phyloP scores from a whole-genome alignment of 30 jellyfish, hydroid and myxozoan species.

The Nemopilema nomurai region DNA sequence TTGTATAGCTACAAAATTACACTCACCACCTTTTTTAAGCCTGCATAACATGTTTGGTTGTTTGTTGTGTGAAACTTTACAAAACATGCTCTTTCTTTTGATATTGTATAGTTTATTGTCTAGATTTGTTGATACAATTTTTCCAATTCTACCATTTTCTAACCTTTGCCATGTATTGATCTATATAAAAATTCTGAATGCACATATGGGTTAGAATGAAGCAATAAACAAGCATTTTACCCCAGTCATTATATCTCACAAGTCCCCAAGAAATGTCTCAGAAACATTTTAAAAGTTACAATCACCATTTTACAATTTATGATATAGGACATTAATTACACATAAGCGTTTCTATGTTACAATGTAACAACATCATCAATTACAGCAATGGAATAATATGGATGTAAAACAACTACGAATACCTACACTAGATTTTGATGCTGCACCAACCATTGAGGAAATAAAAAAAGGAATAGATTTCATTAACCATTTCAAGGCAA shows the following conservation, averaged over 20 bases:
- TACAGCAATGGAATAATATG: slow-evolving; percentile 65
- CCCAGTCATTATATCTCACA: not conserved
- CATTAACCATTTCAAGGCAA: slow-evolving; percentile 48
- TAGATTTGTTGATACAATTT: too few species aligned
- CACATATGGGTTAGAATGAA: too few species aligned
- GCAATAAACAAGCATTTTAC: not conserved
- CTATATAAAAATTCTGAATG: too few species aligned
- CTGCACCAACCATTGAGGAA: slow-evolving; percentile 80
- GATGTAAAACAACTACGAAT: slow-evolving; percentile 74
- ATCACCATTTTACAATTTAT: not conserved
- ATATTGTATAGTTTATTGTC: too few species aligned
- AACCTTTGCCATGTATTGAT: too few species aligned
- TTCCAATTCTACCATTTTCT: too few species aligned
- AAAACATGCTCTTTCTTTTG: too few species aligned
- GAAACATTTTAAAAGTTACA: not conserved
- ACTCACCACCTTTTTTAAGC: too few species aligned
- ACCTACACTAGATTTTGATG: slow-evolving; percentile 85
- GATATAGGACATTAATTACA: not conserved
- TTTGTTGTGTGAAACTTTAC: too few species aligned
- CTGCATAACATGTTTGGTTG: too few species aligned
- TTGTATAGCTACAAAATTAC: too few species aligned
- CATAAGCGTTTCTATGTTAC: too few species aligned
- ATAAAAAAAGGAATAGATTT: slow-evolving; percentile 68
- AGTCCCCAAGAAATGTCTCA: not conserved
- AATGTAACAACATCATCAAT: not conserved